Evolutionary conservation across 2,888 invertebrate genomes (phyloP), one percentile per base, ranked within the genome.

Genomic region (Pachycephus smyrnensis): DNA sequence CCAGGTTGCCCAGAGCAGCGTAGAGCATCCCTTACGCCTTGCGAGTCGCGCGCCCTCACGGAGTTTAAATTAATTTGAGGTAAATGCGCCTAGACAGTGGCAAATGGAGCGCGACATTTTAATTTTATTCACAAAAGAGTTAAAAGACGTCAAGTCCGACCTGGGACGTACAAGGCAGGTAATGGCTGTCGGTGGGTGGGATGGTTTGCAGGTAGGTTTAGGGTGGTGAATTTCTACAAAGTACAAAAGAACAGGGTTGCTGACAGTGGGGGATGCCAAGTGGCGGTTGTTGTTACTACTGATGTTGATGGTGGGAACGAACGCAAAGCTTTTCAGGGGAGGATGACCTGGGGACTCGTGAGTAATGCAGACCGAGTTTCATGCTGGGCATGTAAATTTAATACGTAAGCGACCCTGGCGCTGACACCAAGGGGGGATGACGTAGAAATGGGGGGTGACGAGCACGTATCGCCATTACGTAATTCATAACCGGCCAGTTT

Each of bases 111-210:
- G 30, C 71, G 30, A 30, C 71, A 30, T 71, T 71, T 30, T 71
- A 71, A 71, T 71, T 71, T 71, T 35, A 31, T 71, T 35, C 71
- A 30, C 71, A 71, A 71, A 71, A 23, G 71, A 15, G 71, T 30
- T 32, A 71, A 71, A n/a, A 71, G 71, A 71, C 71, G 30, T 12
- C 3, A 31, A 33, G 71, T 35, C 31, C 71, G 31, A 33, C 71
- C 55, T 9, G 55, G 55, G 55, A 55, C 23, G 23, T 9, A 9
- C 55, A 23, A 23, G 55, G 23, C 9, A 23, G 23, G 9, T 55
- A 55, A 55, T 23, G 23, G 9, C 55, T 23, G 55, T 15, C 15
- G 23, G 9, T 9, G 55, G 55, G 9, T 23, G 55, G 6, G 55
- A 9, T 55, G 9, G 55, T 23, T 55, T 55, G 23, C 55, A 55